Evolutionary conservation across 2,888 invertebrate species (phyloP).

Genomic region (Limenitis camilla): DNA sequence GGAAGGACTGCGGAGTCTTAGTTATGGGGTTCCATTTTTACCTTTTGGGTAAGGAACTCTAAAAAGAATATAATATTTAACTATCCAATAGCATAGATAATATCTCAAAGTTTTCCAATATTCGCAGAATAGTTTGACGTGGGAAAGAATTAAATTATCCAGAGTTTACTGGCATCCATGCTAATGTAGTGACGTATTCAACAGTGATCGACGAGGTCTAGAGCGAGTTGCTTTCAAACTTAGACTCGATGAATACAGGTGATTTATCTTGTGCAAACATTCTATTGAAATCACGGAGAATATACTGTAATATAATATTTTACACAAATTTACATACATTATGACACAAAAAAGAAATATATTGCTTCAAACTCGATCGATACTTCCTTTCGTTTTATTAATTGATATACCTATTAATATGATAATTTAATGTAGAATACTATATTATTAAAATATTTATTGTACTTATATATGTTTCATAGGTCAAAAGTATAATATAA

Average conservation of each 20-base stretch:
- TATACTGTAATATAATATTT: neutral
- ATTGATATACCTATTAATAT: too few relatives aligned
- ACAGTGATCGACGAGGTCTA: constrained; percentile 36
- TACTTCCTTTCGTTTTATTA: too few relatives aligned
- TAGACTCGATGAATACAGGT: constrained; percentile 36
- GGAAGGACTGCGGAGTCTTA: too few relatives aligned
- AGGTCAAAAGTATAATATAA: too few relatives aligned
- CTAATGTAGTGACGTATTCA: constrained; percentile 26
- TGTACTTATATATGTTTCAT: too few relatives aligned
- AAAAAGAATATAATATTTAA: too few relatives aligned
- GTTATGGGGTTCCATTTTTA: too few relatives aligned
- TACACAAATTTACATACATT: neutral
- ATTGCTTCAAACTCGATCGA: too few relatives aligned
- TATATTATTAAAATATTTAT: too few relatives aligned
- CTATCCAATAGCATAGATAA: neutral
- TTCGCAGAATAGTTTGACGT: neutral
- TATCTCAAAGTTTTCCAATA: neutral
- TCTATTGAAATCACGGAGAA: constrained; percentile 20
- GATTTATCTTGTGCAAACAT: constrained; percentile 24
- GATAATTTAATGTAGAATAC: too few relatives aligned
- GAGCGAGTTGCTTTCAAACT: constrained; percentile 25
- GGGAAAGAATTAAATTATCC: neutral
- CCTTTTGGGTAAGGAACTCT: too few relatives aligned
- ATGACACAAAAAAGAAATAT: neutral
- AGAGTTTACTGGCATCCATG: constrained; percentile 1